Percentiles rank a stretch among this genome's conserved stretches.
Conservation (phyloP, 2,888 invertebrate genomes). For the Parelbella ahira region DNA sequence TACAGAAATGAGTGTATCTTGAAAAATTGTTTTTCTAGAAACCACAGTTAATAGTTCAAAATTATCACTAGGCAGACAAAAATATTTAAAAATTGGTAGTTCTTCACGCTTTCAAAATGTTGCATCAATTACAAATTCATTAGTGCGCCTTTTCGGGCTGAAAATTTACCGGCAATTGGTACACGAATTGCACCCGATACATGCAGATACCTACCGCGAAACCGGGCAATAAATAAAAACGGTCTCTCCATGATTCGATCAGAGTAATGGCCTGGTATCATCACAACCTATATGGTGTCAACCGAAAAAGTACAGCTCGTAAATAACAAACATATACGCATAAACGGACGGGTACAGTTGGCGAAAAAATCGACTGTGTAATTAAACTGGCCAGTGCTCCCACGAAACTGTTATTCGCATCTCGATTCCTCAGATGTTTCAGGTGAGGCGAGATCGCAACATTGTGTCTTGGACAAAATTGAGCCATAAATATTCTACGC, state of each 20-base stretch:
- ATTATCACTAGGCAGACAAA: too few relatives aligned
- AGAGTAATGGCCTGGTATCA: conserved; percentile 19
- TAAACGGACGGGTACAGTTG: conserved; percentile 34
- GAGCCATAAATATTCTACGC: conserved; percentile 73
- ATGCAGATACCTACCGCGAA: conserved; percentile 23
- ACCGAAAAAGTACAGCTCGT: conserved; percentile 62
- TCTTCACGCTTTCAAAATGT: conserved; percentile 21
- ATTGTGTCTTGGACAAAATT: conserved; percentile 58
- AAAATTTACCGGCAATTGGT: conserved; percentile 21
- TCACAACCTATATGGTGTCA: conserved; percentile 48
- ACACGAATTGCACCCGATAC: conserved; percentile 23
- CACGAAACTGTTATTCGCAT: conserved; percentile 35
- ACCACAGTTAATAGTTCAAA: too few relatives aligned
- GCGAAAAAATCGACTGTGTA: conserved; percentile 55
- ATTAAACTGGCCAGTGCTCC: conserved; percentile 59
- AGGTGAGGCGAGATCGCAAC: conserved; percentile 26
- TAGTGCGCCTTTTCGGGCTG: conserved; percentile 16
- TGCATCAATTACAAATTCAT: conserved; percentile 24
- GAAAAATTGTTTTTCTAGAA: too few relatives aligned
- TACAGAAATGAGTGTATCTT: too few relatives aligned
- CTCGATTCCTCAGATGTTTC: conserved; percentile 24
- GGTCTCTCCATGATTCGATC: conserved; percentile 15
- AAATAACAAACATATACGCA: conserved; percentile 69
- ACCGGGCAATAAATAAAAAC: conserved; percentile 22
- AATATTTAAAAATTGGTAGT: too few relatives aligned